phyloP scores from a whole-genome alignment of 2,113 vertebrate genomes.

The Amia ocellicauda region DNA sequence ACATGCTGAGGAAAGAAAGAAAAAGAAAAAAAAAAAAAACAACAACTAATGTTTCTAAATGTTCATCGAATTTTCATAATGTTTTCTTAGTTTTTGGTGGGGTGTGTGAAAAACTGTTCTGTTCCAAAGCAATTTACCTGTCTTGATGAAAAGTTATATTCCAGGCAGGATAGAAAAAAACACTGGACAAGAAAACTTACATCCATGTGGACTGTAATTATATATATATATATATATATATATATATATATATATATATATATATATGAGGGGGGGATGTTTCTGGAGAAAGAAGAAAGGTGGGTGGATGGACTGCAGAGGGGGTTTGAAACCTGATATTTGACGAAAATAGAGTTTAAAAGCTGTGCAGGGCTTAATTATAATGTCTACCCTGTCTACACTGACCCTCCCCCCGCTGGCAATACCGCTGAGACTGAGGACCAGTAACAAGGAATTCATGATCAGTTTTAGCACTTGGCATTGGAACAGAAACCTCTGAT shows the following conservation, averaged over 20 bases:
- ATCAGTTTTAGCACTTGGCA: slow-evolving; percentile 54
- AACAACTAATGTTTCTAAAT: slow-evolving; percentile 23
- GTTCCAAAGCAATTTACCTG: neutral
- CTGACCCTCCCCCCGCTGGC: slow-evolving; percentile 39
- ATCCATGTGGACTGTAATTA: neutral
- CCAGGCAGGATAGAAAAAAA: neutral
- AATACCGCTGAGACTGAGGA: slow-evolving; percentile 40
- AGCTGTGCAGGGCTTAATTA: slow-evolving; percentile 51
- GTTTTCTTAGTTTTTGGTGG: neutral
- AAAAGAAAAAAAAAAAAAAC: slow-evolving; percentile 9
- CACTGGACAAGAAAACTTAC: neutral
- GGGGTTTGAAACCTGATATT: slow-evolving; percentile 14
- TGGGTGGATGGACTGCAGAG: neutral
- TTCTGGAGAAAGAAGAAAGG: neutral
- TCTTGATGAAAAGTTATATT: neutral
- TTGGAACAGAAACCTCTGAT: slow-evolving; percentile 55
- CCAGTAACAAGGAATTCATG: slow-evolving; percentile 42
- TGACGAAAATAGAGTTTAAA: slow-evolving; percentile 34
- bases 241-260: neutral
- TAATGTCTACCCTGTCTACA: slow-evolving; percentile 44
- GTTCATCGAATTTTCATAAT: neutral
- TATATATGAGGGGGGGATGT: neutral
- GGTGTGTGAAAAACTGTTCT: neutral
- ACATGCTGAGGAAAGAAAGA: slow-evolving; percentile 50
- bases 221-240: neutral